Conservation (phyloP, 2,888 invertebrate genomes). For the Oscheius sp. region DNA sequence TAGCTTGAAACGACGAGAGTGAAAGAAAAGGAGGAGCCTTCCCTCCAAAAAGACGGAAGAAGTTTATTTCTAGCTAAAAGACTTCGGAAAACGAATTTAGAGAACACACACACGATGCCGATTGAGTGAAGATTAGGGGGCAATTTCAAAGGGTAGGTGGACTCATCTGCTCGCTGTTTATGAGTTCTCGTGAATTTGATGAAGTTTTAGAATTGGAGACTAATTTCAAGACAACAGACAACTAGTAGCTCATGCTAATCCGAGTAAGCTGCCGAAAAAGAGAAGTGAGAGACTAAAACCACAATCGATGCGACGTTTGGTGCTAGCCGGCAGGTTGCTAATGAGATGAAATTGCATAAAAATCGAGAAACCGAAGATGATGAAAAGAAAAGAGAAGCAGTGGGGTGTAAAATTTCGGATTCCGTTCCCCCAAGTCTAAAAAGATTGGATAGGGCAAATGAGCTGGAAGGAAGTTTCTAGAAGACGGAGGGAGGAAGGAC, state of each 20-base stretch:
- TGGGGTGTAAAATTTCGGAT: too few relatives aligned
- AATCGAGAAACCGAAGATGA: background rate
- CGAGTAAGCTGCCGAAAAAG: background rate
- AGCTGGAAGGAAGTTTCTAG: too few relatives aligned
- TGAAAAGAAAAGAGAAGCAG: background rate
- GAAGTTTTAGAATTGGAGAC: background rate
- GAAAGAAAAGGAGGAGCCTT: background rate
- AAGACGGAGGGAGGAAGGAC: too few relatives aligned
- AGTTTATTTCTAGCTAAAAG: too few relatives aligned
- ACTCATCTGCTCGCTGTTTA: background rate
- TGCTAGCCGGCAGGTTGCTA: background rate
- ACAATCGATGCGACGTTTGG: slow-evolving; percentile 13
- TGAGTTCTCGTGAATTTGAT: too few relatives aligned
- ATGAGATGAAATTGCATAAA: slow-evolving; percentile 8
- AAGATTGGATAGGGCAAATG: too few relatives aligned
- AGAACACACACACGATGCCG: too few relatives aligned
- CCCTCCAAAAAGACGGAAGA: background rate
- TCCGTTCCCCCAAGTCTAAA: too few relatives aligned
- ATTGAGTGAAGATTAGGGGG: background rate
- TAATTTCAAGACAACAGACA: background rate
- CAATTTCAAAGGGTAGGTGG: background rate
- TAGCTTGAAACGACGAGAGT: background rate
- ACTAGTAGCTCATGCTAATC: background rate
- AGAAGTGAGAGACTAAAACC: background rate
- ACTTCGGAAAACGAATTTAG: too few relatives aligned